Evolutionary conservation across 2,797 vertebrate genomes (phyloP).

Genomic region (Ceryle rudis): DNA sequence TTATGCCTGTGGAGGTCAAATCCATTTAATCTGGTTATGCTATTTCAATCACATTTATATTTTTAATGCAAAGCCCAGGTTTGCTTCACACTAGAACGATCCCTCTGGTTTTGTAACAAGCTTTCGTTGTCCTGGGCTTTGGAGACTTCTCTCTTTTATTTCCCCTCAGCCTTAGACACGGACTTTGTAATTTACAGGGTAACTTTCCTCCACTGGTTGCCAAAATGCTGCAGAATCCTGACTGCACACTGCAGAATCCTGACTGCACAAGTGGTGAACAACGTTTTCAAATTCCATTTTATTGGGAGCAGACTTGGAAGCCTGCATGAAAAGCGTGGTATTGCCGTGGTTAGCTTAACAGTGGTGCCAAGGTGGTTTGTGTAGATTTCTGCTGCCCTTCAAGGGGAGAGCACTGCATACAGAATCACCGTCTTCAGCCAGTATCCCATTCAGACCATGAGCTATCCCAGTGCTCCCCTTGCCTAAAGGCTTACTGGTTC

Average conservation of each 20-base stretch:
- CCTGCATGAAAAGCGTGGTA: not conserved
- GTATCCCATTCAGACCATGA: not conserved
- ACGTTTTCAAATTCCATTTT: not conserved
- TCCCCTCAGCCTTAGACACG: not conserved
- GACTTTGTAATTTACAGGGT: not conserved
- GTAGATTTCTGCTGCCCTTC: not conserved
- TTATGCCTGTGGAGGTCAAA: slow-evolving; percentile 35
- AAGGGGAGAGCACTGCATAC: not conserved
- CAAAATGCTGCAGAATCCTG: not conserved
- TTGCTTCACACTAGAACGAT: slow-evolving; percentile 41
- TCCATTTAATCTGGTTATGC: slow-evolving; percentile 39
- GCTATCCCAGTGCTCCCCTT: not conserved
- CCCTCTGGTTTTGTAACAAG: slow-evolving; percentile 13
- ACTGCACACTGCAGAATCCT: not conserved
- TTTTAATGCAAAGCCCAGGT: slow-evolving; percentile 52
- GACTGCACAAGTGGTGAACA: not conserved
- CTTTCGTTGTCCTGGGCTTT: slow-evolving; percentile 3
- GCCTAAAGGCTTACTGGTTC: not conserved
- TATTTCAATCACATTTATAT: slow-evolving; percentile 63
- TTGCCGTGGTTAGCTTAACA: not conserved
- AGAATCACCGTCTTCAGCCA: not conserved
- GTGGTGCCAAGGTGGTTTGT: not conserved
- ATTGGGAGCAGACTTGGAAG: not conserved
- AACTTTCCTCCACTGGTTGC: not conserved
- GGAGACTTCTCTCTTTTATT: slow-evolving; percentile 19